phyloP scores from a whole-genome alignment of 2,888 invertebrate species.

The Papilio protenor region DNA sequence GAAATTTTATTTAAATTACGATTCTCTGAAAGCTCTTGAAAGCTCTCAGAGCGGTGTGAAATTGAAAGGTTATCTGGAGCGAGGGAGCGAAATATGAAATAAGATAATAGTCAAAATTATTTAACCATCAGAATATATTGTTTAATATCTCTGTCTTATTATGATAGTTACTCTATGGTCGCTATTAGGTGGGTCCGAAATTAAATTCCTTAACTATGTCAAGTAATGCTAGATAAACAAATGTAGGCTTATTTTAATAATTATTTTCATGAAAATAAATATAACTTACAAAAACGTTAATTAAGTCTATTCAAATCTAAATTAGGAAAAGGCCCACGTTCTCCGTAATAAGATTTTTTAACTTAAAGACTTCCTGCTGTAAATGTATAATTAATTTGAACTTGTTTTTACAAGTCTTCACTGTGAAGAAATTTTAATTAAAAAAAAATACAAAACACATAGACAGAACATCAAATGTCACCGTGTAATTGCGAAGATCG shows the following conservation, averaged over 20 bases:
- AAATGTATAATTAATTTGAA: background rate
- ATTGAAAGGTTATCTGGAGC: conserved; percentile 7
- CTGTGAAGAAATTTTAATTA: background rate
- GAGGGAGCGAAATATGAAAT: background rate
- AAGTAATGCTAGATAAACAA: background rate
- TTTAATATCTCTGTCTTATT: too few species aligned
- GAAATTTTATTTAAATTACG: conserved; percentile 4
- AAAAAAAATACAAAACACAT: background rate
- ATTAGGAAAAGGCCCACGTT: background rate
- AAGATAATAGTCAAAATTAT: background rate
- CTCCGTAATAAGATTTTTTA: background rate
- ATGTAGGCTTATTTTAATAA: background rate
- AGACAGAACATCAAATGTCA: background rate
- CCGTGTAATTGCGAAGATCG: background rate
- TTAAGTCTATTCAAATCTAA: background rate
- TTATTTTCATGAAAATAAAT: background rate
- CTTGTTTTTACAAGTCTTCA: background rate
- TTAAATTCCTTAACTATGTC: too few species aligned
- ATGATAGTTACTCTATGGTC: too few species aligned
- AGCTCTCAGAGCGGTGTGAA: background rate
- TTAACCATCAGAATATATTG: background rate
- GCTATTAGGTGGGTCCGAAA: too few species aligned
- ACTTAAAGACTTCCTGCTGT: background rate
- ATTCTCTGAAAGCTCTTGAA: background rate
- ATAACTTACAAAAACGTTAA: background rate